Conservation (phyloP, 2,888 invertebrate species). For the Tridacna crocea region DNA sequence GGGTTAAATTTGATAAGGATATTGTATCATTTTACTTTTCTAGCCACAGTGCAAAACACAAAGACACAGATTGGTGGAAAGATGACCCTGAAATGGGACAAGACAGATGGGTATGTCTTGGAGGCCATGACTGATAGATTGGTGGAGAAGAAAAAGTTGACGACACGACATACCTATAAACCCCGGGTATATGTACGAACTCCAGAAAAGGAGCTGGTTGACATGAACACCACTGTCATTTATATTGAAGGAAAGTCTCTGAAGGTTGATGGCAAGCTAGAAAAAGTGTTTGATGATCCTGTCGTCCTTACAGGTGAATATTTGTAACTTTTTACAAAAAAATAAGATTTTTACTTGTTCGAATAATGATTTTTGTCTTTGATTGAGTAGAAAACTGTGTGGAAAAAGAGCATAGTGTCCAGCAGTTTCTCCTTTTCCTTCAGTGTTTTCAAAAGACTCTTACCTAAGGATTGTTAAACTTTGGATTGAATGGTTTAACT, state of each 20-base stretch:
- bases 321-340: background rate
- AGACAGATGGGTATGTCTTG: conserved; percentile 62
- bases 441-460: too few relatives aligned
- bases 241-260: conserved; percentile 62
- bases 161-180: conserved; percentile 32
- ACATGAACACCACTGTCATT: conserved; percentile 59
- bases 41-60: conserved; percentile 68
- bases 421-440: background rate
- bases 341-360: background rate
- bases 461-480: too few relatives aligned
- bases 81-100: conserved; percentile 55
- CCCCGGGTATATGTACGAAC: conserved; percentile 66
- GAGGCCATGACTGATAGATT: conserved; percentile 57
- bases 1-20: too few relatives aligned
- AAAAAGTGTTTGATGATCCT: conserved; percentile 1
- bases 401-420: background rate
- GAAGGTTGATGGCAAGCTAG: conserved; percentile 54
- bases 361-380: too few relatives aligned
- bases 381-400: background rate
- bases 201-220: conserved; percentile 63
- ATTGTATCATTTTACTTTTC: conserved; percentile 4
- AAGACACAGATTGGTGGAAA: conserved; percentile 59
- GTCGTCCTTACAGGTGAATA: conserved; percentile 6
- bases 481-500: too few relatives aligned
- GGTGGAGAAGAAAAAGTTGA: conserved; percentile 42